Percentiles rank a stretch among this genome's conserved stretches.
phyloP scores from a whole-genome alignment of 2,888 invertebrate species.

The Chrysomela aeneicollis region DNA sequence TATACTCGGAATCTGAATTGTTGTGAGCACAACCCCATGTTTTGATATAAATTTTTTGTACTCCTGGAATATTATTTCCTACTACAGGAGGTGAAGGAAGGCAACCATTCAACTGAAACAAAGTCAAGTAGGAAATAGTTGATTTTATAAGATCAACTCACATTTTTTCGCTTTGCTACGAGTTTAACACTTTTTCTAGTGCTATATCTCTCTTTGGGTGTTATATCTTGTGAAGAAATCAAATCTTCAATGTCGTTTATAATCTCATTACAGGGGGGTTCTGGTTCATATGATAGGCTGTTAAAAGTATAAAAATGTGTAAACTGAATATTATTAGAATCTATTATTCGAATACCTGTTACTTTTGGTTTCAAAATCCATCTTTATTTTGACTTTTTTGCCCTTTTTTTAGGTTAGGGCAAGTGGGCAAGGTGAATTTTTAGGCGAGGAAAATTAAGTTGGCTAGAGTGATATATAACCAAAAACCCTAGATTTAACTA shows the following conservation, averaged over 20 bases:
- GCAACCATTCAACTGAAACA: conserved; percentile 27
- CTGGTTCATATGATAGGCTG: conserved; percentile 20
- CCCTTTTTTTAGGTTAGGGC: too few relatives aligned
- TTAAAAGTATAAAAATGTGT: not conserved
- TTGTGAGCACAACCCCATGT: conserved; percentile 99
- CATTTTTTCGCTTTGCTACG: conserved; percentile 60
- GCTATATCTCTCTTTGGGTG: conserved; percentile 79
- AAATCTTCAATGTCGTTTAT: conserved; percentile 88
- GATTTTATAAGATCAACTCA: conserved; percentile 15
- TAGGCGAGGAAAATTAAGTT: too few relatives aligned
- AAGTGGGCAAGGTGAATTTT: too few relatives aligned
- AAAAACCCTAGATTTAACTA: too few relatives aligned
- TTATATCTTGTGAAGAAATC: conserved; percentile 80
- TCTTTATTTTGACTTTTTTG: not conserved
- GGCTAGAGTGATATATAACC: too few relatives aligned
- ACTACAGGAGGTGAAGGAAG: conserved; percentile 37
- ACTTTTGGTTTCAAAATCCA: conserved; percentile 4
- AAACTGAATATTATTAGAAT: not conserved
- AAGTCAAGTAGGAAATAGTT: not conserved
- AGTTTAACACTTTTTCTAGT: conserved; percentile 75
- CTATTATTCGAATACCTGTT: conserved; percentile 12
- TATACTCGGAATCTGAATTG: conserved; percentile 97
- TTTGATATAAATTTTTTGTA: conserved; percentile 84
- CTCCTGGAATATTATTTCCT: conserved; percentile 68
- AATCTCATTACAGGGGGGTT: conserved; percentile 67